phyloP scores from a whole-genome alignment of 2,888 invertebrate genomes.

The Euphydryas editha region DNA sequence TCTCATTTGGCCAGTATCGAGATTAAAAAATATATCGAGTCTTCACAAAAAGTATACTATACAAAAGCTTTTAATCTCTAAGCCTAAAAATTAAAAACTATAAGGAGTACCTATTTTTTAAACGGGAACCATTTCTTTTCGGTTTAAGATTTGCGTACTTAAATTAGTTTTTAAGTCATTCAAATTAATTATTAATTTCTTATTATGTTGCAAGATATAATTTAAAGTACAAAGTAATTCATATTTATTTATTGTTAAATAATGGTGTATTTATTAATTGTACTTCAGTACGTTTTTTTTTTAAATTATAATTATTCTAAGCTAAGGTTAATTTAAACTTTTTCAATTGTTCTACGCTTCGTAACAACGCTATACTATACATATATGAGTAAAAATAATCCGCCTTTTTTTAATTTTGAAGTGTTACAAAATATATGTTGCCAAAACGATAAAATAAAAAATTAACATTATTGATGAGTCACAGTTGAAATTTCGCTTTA shows the following conservation, averaged over 20 bases:
- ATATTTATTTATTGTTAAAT: slow-evolving; percentile 4
- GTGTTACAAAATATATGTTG: neutral
- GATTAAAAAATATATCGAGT: neutral
- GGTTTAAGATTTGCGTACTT: slow-evolving; percentile 22
- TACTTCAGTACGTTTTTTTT: neutral
- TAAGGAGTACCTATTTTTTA: slow-evolving; percentile 17
- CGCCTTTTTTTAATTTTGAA: slow-evolving; percentile 2
- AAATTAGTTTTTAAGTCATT: slow-evolving; percentile 15
- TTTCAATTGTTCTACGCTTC: neutral
- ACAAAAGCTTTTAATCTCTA: neutral
- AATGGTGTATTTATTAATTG: neutral
- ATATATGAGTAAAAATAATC: neutral
- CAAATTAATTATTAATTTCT: neutral
- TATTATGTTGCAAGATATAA: neutral
- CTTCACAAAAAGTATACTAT: neutral
- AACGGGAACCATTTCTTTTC: slow-evolving; percentile 17
- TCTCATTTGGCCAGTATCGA: slow-evolving; percentile 6
- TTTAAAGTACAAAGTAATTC: slow-evolving; percentile 6
- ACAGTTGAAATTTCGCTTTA: slow-evolving; percentile 19
- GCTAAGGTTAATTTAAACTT: neutral
- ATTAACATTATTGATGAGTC: neutral
- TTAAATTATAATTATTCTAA: neutral
- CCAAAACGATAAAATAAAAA: neutral
- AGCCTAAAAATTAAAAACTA: neutral
- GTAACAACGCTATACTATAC: too few relatives aligned